These are phyloP conservation scores for Morone chrysops DNA, from an alignment of 2,113 vertebrate species.

Conservation along the genomic window DNA sequence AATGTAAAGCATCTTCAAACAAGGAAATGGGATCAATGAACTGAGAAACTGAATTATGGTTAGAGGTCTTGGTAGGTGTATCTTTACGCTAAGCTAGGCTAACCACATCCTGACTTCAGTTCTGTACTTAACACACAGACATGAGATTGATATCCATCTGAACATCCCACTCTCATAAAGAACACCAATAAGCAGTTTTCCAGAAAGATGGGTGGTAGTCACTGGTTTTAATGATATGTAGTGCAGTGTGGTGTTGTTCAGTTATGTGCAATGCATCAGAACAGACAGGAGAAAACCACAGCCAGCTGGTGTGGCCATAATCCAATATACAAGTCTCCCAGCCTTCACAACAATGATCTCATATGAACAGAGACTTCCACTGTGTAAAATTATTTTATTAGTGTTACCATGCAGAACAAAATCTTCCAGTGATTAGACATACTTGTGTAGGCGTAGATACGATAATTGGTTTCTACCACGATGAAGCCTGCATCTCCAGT, in stretches of 20 bases:
- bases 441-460: slow-evolving; percentile 94
- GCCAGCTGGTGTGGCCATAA: neutral
- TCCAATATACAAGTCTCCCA: neutral
- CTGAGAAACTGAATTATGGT: neutral
- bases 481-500: slow-evolving; percentile 87
- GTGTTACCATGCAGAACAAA: neutral
- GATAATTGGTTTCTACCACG: slow-evolving; percentile 93
- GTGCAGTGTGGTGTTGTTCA: neutral
- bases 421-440: slow-evolving; percentile 33
- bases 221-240: neutral
- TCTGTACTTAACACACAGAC: neutral
- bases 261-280: neutral
- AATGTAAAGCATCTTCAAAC: neutral
- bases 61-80: neutral
- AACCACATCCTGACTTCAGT: neutral
- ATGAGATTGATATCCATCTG: neutral
- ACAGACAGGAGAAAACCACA: neutral
- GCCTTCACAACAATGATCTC: neutral
- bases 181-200: neutral
- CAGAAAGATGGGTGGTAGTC: neutral
- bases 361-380: neutral
- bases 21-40: neutral
- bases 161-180: neutral
- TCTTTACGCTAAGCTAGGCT: neutral
- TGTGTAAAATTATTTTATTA: neutral